Conservation (phyloP, 2,113 vertebrate genomes). For the Thamnaconus septentrionalis region DNA sequence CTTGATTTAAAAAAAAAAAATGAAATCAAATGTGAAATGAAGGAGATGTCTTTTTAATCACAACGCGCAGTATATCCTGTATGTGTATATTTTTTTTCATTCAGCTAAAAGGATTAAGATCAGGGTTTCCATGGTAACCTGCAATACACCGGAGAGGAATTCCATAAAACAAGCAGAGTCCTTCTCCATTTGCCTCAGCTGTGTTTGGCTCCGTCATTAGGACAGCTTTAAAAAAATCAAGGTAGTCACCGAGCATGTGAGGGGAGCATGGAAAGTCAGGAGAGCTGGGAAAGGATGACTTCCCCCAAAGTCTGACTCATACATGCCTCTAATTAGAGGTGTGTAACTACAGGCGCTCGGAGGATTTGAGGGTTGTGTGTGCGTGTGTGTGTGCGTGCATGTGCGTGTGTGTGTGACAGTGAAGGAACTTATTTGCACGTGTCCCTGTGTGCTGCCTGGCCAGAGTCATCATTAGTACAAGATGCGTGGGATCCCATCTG, state of each 20-base stretch:
- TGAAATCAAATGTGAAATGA: no score
- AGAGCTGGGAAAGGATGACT: slow-evolving; percentile 55
- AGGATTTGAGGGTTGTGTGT: neutral
- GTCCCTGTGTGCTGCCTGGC: no score
- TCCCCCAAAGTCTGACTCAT: slow-evolving; percentile 59
- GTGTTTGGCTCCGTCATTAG: slow-evolving; percentile 43
- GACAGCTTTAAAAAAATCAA: slow-evolving; percentile 28
- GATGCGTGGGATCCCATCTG: no score
- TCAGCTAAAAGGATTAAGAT: no score
- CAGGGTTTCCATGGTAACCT: slow-evolving; percentile 39
- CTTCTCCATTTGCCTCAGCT: slow-evolving; percentile 8
- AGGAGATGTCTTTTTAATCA: no score
- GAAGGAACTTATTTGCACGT: no score
- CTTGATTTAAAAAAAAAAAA: no score
- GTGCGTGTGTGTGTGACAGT: neutral
- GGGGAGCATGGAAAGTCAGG: slow-evolving; percentile 48
- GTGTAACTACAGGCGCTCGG: slow-evolving; percentile 52
- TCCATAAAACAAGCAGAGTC: slow-evolving; percentile 11
- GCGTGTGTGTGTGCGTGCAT: neutral
- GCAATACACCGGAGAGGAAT: slow-evolving; percentile 46
- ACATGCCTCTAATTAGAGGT: slow-evolving; percentile 53
- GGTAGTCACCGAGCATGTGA: slow-evolving; percentile 29
- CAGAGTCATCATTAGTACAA: no score
- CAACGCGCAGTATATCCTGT: no score
- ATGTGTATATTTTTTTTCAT: no score